A percentile compares a stretch with the other conserved stretches of the same genome.
These are phyloP conservation scores for Heliconius hortense DNA, from an alignment of 2,888 invertebrate species.

Conservation along the genomic window DNA sequence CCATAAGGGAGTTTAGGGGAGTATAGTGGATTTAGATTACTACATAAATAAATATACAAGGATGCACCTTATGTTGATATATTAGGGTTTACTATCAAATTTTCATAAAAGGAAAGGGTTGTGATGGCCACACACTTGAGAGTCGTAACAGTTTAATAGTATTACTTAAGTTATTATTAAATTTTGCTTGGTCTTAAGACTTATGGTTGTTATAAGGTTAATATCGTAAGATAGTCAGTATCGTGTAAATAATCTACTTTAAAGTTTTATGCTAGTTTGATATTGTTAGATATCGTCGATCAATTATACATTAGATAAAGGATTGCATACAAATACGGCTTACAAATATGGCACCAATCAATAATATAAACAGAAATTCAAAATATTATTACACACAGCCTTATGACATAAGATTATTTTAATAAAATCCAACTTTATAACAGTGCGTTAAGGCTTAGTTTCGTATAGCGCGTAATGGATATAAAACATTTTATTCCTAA, in stretches of 20 bases:
- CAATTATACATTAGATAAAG: no score
- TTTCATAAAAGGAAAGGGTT: slow-evolving; percentile 1
- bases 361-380: no score
- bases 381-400: no score
- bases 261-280: neutral
- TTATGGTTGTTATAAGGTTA: slow-evolving; percentile 4
- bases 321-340: no score
- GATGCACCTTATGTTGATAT: neutral
- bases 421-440: no score
- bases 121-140: neutral
- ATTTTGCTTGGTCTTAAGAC: slow-evolving; percentile 3
- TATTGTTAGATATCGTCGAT: no score
- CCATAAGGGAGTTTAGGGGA: neutral
- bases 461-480: no score
- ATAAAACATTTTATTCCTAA: no score
- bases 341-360: no score
- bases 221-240: neutral
- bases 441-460: no score
- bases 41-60: neutral
- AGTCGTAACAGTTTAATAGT: slow-evolving; percentile 14
- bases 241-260: neutral
- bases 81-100: slow-evolving; percentile 1
- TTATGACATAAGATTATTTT: no score
- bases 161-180: slow-evolving; percentile 23
- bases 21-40: neutral